phyloP scores from a whole-genome alignment of 2,113 vertebrate genomes.

The Pygoscelis antarcticus region DNA sequence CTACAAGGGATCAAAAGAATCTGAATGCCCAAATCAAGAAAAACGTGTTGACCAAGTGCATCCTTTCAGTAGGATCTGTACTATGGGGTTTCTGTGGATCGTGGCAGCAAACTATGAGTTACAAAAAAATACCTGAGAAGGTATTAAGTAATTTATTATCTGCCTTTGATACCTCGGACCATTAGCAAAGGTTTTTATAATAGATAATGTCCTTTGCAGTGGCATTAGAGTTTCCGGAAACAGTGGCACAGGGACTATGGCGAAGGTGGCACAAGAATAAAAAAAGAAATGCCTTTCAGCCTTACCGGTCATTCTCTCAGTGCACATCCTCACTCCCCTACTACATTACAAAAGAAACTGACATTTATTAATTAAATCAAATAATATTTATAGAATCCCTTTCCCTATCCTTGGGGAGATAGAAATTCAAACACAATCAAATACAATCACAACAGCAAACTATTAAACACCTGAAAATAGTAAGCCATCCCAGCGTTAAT shows the following conservation, averaged over 20 bases:
- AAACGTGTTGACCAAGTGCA: neutral
- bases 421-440: constrained; percentile 26
- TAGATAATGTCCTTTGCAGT: neutral
- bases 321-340: neutral
- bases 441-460: constrained; percentile 32
- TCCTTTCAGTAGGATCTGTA: neutral
- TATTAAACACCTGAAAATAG: constrained; percentile 23
- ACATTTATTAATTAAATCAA: constrained; percentile 46
- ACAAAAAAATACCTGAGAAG: neutral
- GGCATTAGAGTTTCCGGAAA: neutral
- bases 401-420: neutral
- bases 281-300: neutral
- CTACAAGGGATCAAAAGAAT: neutral
- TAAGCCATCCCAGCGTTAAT: neutral
- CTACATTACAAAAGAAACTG: neutral
- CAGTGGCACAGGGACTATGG: neutral
- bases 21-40: neutral
- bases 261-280: neutral
- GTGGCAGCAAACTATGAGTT: neutral
- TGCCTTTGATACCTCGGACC: neutral
- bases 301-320: neutral
- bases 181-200: neutral
- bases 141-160: neutral
- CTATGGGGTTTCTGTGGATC: neutral
- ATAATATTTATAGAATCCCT: constrained; percentile 36